Evolutionary conservation across 2,797 vertebrate genomes (phyloP), one percentile per base, ranked within the genome.

Genomic region (Anolis apletophallus): DNA sequence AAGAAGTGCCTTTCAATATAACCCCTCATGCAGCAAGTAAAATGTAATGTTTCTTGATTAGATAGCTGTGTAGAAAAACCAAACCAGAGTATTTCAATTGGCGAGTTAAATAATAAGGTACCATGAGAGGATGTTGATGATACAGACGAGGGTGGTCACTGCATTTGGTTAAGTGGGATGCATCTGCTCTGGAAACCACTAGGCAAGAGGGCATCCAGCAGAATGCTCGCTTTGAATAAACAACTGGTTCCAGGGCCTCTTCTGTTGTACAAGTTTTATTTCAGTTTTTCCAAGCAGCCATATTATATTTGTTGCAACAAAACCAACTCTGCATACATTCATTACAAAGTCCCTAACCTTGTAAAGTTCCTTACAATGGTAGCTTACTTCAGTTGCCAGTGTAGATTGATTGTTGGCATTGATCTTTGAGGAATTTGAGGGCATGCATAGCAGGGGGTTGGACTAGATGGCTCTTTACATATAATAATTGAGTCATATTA

Each of bases 31-130:
- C 82, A 93, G 78, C 86, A 90, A 2, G 11, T 91, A 40, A 81
- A 89, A 90, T 84, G 61, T 78, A 74, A 69, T 36, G 84, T 16
- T 85, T 9, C 73, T 81, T 80, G 40, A 72, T 81, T 59, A 80
- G 75, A 55, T 88, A 84, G 52, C 23, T 29, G 36, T 74, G 11
- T 77, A 72, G 75, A 80, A 68, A 86, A 64, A 21, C 59, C n/a
- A 11, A 12, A 54, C 52, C 55, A 36, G 29, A 68, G 52, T 1
- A 14, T 40, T 81, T 67, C 32, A 55, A 8, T 40, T 76, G 19
- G 3, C 54, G 26, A 36, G 2, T 1, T 81, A 19, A 46, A 11
- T 81, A 54, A 11, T 32, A 21, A 1, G 16, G 52, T 81, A 13
- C 50, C 26, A 57, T 40, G 77, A 85, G 5, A 79, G 6, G 16